phyloP scores from a whole-genome alignment of 2,113 vertebrate genomes.

The Phaethornis superciliosus region DNA sequence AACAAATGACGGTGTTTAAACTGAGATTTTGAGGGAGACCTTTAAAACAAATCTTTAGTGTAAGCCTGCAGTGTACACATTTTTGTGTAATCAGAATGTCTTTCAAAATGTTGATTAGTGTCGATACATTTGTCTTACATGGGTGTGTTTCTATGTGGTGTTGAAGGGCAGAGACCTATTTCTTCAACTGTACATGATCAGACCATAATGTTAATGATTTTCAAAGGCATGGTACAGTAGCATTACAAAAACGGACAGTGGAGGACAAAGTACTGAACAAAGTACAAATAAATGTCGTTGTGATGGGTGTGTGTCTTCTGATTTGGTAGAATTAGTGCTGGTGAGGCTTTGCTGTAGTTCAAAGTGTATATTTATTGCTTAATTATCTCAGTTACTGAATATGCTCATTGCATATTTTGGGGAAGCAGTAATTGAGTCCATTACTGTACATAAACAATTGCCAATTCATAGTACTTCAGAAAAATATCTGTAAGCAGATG shows the following conservation, averaged over 20 bases:
- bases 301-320: background rate
- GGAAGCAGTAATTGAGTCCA: conserved; percentile 51
- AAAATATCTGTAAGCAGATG: conserved; percentile 54
- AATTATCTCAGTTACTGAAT: conserved; percentile 64
- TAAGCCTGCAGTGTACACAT: background rate
- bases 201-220: conserved; percentile 7
- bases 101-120: background rate
- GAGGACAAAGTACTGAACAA: background rate
- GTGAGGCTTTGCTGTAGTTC: conserved; percentile 31
- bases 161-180: background rate
- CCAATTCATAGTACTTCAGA: conserved; percentile 48
- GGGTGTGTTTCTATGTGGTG: background rate
- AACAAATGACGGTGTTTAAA: background rate
- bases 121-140: background rate
- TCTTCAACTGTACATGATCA: background rate
- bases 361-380: conserved; percentile 57
- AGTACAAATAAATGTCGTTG: background rate
- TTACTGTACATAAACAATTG: conserved; percentile 64
- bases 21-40: background rate
- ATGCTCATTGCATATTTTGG: conserved; percentile 31
- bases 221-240: background rate
- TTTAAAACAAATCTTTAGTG: background rate
- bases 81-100: background rate
- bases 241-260: background rate
- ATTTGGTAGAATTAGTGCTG: conserved; percentile 51